Conservation (phyloP, 2,797 vertebrate species). For the Cossypha polioptera region DNA sequence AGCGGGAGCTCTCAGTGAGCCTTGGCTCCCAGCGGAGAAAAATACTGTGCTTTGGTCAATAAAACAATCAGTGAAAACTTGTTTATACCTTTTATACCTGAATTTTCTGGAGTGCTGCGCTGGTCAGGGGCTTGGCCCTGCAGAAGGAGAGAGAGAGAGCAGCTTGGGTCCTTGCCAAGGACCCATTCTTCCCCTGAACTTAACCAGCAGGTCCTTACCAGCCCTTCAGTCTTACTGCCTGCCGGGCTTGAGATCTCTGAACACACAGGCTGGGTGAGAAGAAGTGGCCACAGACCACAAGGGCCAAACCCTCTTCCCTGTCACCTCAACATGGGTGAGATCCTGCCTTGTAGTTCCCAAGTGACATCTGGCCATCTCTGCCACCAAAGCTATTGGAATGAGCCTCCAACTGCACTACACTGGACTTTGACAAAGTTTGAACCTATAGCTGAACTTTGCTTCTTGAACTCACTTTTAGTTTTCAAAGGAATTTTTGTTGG, state of each 20-base stretch:
- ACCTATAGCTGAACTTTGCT: background rate
- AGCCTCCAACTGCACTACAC: background rate
- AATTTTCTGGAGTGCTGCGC: background rate
- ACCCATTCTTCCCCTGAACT: background rate
- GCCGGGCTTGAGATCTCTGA: background rate
- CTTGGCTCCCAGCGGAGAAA: background rate
- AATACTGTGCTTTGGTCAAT: conserved; percentile 1
- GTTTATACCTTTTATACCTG: background rate
- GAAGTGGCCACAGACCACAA: fast-evolving
- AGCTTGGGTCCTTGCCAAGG: background rate
- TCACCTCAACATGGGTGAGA: fast-evolving
- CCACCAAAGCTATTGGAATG: background rate
- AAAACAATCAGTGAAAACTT: background rate
- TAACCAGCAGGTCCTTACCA: background rate
- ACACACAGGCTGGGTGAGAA: background rate
- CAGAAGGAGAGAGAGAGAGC: background rate
- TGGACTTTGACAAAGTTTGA: background rate
- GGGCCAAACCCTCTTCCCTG: background rate
- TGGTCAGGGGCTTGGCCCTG: fast-evolving
- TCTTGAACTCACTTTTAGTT: background rate
- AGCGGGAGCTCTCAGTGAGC: conserved; percentile 14
- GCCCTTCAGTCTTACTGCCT: background rate
- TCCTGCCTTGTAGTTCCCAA: background rate
- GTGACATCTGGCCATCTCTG: background rate
- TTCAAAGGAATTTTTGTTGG: background rate